Evolutionary conservation across 30 jellyfish, hydroid and myxozoan species (phyloP).

Genomic region (Aurelia sp.): DNA sequence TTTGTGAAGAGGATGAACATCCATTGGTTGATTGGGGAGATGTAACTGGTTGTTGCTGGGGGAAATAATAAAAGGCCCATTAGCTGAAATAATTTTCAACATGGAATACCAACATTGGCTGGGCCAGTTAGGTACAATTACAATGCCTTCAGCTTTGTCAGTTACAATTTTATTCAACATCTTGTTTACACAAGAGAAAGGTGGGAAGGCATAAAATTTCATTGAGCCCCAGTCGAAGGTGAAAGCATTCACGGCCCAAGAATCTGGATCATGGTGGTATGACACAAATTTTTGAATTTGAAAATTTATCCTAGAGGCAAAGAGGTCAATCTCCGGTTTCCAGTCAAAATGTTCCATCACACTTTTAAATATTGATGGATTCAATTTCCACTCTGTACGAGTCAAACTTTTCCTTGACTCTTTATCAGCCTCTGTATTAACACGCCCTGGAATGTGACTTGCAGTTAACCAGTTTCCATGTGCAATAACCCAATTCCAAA

Average conservation of each 20-base stretch:
- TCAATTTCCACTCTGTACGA: constrained; percentile 37
- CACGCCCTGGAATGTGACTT: constrained; percentile 38
- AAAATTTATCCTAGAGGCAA: constrained; percentile 34
- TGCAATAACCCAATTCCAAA: constrained; percentile 39
- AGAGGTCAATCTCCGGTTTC: constrained; percentile 28
- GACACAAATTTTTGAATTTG: constrained; percentile 16
- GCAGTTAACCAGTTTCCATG: constrained; percentile 40
- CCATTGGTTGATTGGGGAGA: constrained; percentile 28
- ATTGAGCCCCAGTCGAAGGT: neutral
- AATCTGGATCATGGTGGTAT: constrained; percentile 46
- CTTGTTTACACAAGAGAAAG: constrained; percentile 9
- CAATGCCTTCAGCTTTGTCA: constrained; percentile 44
- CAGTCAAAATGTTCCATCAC: neutral
- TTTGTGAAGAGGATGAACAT: constrained; percentile 39
- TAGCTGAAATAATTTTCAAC: neutral
- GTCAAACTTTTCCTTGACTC: constrained; percentile 10
- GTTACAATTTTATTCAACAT: constrained; percentile 5
- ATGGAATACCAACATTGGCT: constrained; percentile 40
- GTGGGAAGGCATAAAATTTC: constrained; percentile 53
- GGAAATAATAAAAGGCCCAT: constrained; percentile 23
- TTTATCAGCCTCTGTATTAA: constrained; percentile 39
- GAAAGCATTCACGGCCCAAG: neutral
- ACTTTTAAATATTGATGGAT: neutral
- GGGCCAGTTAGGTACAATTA: constrained; percentile 68
- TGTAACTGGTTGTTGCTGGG: constrained; percentile 39